Evolutionary conservation across 2,113 vertebrate species (phyloP), one percentile per base, ranked within the genome.

Genomic region (Erythrocercus mccallii): DNA sequence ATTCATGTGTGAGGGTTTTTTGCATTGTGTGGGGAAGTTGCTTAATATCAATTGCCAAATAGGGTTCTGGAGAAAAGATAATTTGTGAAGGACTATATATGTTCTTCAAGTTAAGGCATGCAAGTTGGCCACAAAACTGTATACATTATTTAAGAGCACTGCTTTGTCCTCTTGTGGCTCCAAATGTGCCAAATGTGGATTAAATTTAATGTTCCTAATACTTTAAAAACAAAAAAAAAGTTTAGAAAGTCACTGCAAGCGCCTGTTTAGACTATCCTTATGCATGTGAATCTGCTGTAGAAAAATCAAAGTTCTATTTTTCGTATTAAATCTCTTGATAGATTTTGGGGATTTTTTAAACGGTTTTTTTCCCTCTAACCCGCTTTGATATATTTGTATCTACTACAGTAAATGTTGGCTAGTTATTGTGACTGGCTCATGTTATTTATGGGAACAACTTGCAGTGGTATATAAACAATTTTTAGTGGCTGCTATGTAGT

Each of bases 11-110:
- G 38, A 40, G 38, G 9, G 38, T 22, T 57, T 77, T 80, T 86
- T 58, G 6, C 17, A 73, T 33, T 35, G 14, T 0, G 0, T 0
- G 1, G 10, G 3, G 4, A 48, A 77, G 30, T 81, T 86, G 40
- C 27, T 78, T 83, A 66, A 83, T 1, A 1, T 60, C 18, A 62
- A 4, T 71, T 62, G 18, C 24, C 71, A 77, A 35, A 58, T 64
- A 64, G 8, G 3, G 3, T 45, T 84, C n/a, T 89, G 53, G 45
- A 54, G 42, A 37, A 57, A 58, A 61, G n/a, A 77, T 69, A 42
- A 69, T 79, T 79, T 70, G 18, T 81, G 48, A 74, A 80, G 56
- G 56, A 27, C 82, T 90, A 0, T 37, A 18, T 51, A 6, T 57
- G 24, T 44, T 47, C n/a, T 87, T 71, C 38, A 76, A 51, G 57